Evolutionary conservation across 37 sponge, comb jelly and placozoan species (phyloP).

Genomic region (Crambe crambe): DNA sequence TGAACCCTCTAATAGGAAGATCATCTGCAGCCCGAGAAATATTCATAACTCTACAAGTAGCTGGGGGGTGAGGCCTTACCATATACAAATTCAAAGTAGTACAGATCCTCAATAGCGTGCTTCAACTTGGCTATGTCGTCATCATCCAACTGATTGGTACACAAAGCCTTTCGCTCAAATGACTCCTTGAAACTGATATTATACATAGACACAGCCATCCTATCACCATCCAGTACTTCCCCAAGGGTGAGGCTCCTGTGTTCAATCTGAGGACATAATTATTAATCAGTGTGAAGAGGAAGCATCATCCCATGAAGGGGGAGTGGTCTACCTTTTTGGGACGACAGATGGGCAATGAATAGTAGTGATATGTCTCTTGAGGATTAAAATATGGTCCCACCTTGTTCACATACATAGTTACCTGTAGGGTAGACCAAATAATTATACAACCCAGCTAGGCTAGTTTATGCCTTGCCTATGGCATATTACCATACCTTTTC

Average conservation of each 20-base stretch:
- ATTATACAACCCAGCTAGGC: neutral
- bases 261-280: conserved; percentile 69
- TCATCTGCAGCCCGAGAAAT: conserved; percentile 74
- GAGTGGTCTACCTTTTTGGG: conserved; percentile 72
- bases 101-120: conserved; percentile 89
- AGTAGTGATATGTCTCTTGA: conserved; percentile 95
- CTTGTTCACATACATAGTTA: conserved; percentile 88
- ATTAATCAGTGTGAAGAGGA: neutral
- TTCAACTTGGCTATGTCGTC: conserved; percentile 53
- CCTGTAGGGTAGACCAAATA: conserved; percentile 21
- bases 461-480: neutral
- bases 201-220: conserved; percentile 88
- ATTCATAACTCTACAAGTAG: neutral
- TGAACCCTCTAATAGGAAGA: conserved; percentile 86
- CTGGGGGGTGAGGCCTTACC: conserved; percentile 35
- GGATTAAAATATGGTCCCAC: conserved; percentile 96
- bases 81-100: conserved; percentile 94
- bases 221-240: conserved; percentile 91
- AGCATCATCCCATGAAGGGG: neutral
- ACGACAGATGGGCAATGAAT: conserved; percentile 83
- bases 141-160: conserved; percentile 38
- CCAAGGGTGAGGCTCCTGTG: conserved; percentile 84
- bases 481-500: neutral
- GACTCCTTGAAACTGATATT: conserved; percentile 75
- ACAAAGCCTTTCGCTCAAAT: conserved; percentile 63